phyloP scores from a whole-genome alignment of 2,113 vertebrate species.

The Euleptes europaea region DNA sequence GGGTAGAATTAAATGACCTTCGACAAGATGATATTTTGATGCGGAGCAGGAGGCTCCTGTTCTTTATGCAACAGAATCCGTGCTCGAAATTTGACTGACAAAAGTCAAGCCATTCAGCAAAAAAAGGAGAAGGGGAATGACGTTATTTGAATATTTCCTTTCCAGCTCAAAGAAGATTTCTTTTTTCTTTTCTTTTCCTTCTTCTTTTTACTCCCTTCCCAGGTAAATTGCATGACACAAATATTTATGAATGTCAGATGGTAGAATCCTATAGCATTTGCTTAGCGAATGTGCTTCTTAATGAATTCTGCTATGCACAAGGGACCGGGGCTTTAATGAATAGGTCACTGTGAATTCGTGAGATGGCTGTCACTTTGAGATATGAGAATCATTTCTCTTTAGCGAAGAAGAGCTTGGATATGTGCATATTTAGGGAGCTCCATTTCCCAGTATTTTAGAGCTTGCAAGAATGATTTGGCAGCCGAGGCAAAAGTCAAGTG shows the following conservation, averaged over 20 bases:
- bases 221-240: constrained; percentile 45
- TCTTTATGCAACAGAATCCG: constrained; percentile 47
- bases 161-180: neutral
- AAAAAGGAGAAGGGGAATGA: neutral
- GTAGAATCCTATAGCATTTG: constrained; percentile 38
- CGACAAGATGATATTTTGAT: constrained; percentile 54
- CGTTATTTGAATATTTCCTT: constrained; percentile 60
- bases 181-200: neutral
- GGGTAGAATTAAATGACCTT: constrained; percentile 63
- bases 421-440: constrained; percentile 57
- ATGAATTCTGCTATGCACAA: constrained; percentile 59
- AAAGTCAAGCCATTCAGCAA: constrained; percentile 33
- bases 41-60: constrained; percentile 28
- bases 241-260: constrained; percentile 63
- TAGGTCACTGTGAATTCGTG: constrained; percentile 59
- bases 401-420: constrained; percentile 51
- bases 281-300: constrained; percentile 53
- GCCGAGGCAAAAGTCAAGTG: constrained; percentile 7
- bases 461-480: constrained; percentile 31
- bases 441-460: constrained; percentile 45
- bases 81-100: constrained; percentile 42
- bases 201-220: neutral
- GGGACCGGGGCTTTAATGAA: constrained; percentile 55
- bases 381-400: constrained; percentile 63
- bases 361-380: constrained; percentile 65